phyloP scores from a whole-genome alignment of 1,140 invertebrate genomes.

The Pararge aegeria region DNA sequence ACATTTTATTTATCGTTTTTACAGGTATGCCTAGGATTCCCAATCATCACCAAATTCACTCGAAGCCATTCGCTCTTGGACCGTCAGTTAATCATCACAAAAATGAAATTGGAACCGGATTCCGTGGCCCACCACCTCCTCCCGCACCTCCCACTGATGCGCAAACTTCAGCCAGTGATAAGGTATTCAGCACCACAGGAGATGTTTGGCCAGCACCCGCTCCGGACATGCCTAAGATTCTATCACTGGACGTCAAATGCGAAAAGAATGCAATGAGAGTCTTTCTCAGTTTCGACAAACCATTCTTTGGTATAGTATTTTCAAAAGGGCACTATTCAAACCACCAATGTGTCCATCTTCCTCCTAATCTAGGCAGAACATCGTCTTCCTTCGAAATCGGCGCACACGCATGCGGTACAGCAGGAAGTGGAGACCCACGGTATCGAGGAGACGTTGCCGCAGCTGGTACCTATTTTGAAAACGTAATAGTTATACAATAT shows the following conservation, averaged over 20 bases:
- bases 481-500: conserved; percentile 96
- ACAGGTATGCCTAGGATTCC: conserved; percentile 70
- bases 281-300: conserved; percentile 94
- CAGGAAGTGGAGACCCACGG: conserved; percentile 93
- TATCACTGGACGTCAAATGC: conserved; percentile 95
- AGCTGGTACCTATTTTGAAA: conserved; percentile 96
- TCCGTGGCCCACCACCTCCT: conserved; percentile 84
- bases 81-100: conserved; percentile 76
- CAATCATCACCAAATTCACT: conserved; percentile 76
- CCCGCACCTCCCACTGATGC: conserved; percentile 74
- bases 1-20: conserved; percentile 37
- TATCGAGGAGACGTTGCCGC: conserved; percentile 91
- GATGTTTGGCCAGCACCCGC: conserved; percentile 90
- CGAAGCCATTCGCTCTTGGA: conserved; percentile 70
- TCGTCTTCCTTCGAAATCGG: conserved; percentile 95
- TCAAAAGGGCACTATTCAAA: conserved; percentile 96
- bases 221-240: conserved; percentile 94
- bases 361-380: conserved; percentile 90
- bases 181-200: conserved; percentile 80
- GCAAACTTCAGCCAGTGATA: conserved; percentile 75
- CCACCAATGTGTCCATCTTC: conserved; percentile 94
- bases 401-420: conserved; percentile 94
- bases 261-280: conserved; percentile 97
- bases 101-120: conserved; percentile 72
- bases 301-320: conserved; percentile 97